Base-by-base conservation (phyloP, 2,113 vertebrate species). In the Aramus guarauna region DNA sequence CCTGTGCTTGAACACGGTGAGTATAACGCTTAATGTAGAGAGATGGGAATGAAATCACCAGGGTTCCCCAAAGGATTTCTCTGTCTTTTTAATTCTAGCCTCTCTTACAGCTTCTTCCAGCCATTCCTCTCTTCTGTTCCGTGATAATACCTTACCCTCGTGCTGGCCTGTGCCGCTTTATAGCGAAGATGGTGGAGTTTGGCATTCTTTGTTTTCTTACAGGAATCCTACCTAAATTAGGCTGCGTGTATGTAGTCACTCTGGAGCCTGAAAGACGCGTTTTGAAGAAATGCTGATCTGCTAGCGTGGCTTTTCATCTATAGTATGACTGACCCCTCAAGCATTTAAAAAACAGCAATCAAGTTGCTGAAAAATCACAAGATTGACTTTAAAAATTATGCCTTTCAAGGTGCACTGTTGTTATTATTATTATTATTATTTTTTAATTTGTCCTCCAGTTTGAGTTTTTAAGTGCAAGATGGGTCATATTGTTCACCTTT, bases 1-100 rank as follows among this genome's bases (percentile, higher is more conserved):
- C 47, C 73, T 45, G 55, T 34, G 78, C 79, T 69, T 5, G 15
- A 34, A 7, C 43, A 47, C 19, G 5, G 36, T 3, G 55, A 60
- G 14, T 5, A 0, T 4, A 39, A 21, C 47, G 1, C 79, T 59
- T 34, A 3, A 12, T 50, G 55, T 12, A 9, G 50, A 43, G 52
- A 50, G 34, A 39, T 7, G 1, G 0, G 16, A 37, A 19, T 30
- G 17, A 34, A 67, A 39, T 62, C 5, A 14, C 39, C 14, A 6
- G 27, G 23, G 22, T 21, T 68, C 24, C 55, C 41, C 6, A 19
- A 41, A 72, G 80, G 21, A 2, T 43, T 76, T 66, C 47, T 68
- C n/a, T 16, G 8, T 30, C 56, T 48, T 13, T 47, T 53, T 34
- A 14, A 59, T 59, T 58, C 50, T 37, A 4, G 55, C 7, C n/a